phyloP scores from a whole-genome alignment of 2,888 invertebrate species.

The Patella pellucida region DNA sequence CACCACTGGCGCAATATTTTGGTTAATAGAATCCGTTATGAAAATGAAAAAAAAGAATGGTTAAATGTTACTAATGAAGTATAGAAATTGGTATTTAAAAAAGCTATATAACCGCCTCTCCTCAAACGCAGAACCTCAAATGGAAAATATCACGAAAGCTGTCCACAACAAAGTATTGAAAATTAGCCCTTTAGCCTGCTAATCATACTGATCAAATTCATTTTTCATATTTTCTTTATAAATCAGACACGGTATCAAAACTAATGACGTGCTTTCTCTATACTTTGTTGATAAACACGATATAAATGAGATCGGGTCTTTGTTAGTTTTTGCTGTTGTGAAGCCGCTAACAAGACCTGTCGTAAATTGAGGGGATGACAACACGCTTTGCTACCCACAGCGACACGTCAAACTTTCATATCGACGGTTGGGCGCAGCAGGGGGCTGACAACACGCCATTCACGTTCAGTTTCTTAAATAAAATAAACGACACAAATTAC shows the following conservation, averaged over 20 bases:
- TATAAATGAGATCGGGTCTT: neutral
- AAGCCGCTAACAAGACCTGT: neutral
- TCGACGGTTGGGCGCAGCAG: neutral
- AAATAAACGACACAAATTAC: too few relatives aligned
- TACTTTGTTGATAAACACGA: constrained; percentile 3
- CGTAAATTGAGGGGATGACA: neutral
- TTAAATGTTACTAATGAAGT: too few relatives aligned
- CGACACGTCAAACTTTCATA: neutral
- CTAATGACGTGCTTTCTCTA: neutral
- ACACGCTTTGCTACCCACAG: neutral
- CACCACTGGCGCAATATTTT: too few relatives aligned
- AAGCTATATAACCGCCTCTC: too few relatives aligned
- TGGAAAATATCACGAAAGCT: constrained; percentile 1
- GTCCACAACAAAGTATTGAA: neutral
- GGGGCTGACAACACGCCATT: neutral
- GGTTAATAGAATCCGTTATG: too few relatives aligned
- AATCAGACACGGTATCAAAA: neutral
- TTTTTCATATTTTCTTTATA: neutral
- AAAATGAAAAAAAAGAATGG: too few relatives aligned
- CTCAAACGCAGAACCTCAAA: too few relatives aligned
- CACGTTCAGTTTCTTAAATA: neutral
- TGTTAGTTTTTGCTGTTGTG: neutral
- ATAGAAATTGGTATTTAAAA: too few relatives aligned
- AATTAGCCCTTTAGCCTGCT: neutral
- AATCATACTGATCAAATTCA: neutral